Conservation (phyloP, 2,888 invertebrate species). For the Lasioglossum zephyrum region DNA sequence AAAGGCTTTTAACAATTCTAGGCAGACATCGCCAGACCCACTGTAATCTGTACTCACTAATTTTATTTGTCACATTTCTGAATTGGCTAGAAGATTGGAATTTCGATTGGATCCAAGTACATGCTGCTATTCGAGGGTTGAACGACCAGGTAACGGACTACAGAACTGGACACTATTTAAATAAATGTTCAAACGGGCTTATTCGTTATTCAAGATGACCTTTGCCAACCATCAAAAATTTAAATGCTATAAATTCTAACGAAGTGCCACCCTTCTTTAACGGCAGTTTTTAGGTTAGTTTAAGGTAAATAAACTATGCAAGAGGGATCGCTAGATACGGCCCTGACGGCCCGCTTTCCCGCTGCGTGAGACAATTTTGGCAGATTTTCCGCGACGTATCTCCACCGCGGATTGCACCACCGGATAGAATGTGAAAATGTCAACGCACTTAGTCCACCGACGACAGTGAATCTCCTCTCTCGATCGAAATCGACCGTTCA, state of each 20-base stretch:
- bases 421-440: not conserved
- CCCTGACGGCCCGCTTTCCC: conserved; percentile 4
- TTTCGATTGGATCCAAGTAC: not conserved
- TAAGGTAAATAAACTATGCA: not conserved
- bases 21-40: too few species aligned
- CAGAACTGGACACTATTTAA: not conserved
- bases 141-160: not conserved
- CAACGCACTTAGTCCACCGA: too few species aligned
- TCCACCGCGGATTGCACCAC: not conserved
- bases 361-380: conserved; percentile 6
- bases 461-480: not conserved
- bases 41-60: not conserved
- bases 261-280: not conserved
- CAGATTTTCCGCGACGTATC: not conserved
- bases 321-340: not conserved
- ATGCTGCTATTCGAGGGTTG: not conserved
- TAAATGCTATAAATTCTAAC: not conserved
- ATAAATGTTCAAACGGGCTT: not conserved
- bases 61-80: not conserved
- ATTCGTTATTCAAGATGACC: not conserved
- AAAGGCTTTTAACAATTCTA: not conserved
- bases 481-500: conserved; percentile 19
- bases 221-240: not conserved
- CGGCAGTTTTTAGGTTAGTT: not conserved
- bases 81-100: not conserved